Evolutionary conservation across 2,797 vertebrate genomes (phyloP), one percentile per base, ranked within the genome.

Genomic region (Agapornis canus): DNA sequence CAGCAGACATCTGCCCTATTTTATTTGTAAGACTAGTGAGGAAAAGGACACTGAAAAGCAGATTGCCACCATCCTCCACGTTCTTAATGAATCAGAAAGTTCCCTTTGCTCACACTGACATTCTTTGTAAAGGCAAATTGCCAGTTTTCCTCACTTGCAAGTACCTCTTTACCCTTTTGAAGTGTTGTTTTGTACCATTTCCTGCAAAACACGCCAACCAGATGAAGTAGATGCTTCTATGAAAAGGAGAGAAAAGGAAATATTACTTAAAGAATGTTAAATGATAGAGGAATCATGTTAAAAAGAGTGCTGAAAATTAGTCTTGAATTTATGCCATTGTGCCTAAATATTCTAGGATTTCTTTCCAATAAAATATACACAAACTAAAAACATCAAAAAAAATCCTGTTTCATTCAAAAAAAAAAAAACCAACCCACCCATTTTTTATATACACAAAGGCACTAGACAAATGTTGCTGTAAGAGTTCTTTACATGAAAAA

Each of bases 131-230:
- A 86, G 52, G 75, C 32, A 81, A 83, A 75, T 13, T 29, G 49
- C 18, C 42, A 47, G 26, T 75, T 81, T 75, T 68, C 22, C 68
- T 82, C 49, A n/a, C 29, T 72, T 86, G 52, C 63, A 71, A 82
- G 75, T 5, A 63, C 12, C 6, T 49, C 56, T 85, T 73, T 37
- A 70, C 66, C 52, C 45, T 70, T 76, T 29, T 49, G 19, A 85
- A 87, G 47, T 42, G 47, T 10, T 65, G 45, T 51, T 82, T 75
- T 80, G 37, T 56, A 86, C 70, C 75, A 57, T 65, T 89, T 90
- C 56, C 72, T 68, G 56, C 76, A 73, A 54, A 86, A 43, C n/a
- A 40, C 29, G 73, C 65, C 57, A 60, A 70, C 9, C 27, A 77
- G 48, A 22, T 1, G 0, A 82, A 85, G 54, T 1, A 85, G 60